Evolutionary conservation across 2,113 vertebrate species (phyloP), one percentile per base, ranked within the genome.

Genomic region (Chaetura pelagica): DNA sequence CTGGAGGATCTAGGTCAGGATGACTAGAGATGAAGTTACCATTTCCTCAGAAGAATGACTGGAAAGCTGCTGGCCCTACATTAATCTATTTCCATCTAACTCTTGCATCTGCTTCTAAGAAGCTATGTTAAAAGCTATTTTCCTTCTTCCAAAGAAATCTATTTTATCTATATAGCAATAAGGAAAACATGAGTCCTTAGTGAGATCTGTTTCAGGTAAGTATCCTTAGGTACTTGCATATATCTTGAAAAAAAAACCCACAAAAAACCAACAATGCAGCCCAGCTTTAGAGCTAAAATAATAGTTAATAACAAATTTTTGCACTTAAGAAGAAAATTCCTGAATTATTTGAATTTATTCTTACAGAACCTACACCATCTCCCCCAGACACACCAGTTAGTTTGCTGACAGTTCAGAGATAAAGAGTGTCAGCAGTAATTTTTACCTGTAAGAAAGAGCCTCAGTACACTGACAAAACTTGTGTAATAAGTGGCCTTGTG

Each of bases 351-450:
- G 38, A n/a, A 49, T 84, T 57, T 57, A 20, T 87, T 84, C 29
- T 72, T 84, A 62, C 15, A 48, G 13, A 80, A 52, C 19, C 23
- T 59, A 44, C 87, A 74, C 35, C 26, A 42, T 44, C 54, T 67
- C n/a, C 68, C n/a, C 9, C 66, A 92, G 57, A 44, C 32, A 32
- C 8, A 64, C 21, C 69, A 68, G 38, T 59, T 83, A 76, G 66
- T 88, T 93, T 94, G 55, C 68, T 92, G 46, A 86, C 38, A 67
- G 82, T 81, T 92, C 61, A 80, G 85, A 87, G 38, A 94, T 67
- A 67, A 58, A 72, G 76, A 78, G 44, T 59, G 48, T 83, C 87
- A 96, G 79, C 30, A 94, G 51, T 72, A 62, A 92, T 66, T 85
- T 77, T 94, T 76, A 80, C 35, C 52, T 85, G 64, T 74, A 87